A percentile compares a stretch with the other conserved stretches of the same genome.
Evolutionary conservation across 2,113 vertebrate species (phyloP).

Genomic region (Pollimyrus isidori): DNA sequence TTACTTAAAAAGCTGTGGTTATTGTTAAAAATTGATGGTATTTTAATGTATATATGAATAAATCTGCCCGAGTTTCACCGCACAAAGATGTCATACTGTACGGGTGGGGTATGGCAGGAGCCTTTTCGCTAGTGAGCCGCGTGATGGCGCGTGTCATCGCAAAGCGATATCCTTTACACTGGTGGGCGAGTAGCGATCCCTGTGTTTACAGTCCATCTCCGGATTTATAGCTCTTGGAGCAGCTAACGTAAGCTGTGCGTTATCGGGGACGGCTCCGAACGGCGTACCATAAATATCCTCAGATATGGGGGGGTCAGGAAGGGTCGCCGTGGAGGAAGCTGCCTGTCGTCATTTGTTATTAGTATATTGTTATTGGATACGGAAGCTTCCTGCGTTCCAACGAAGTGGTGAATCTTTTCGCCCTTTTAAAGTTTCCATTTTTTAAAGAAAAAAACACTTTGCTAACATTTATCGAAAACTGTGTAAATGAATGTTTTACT

Average conservation of each 20-base stretch:
- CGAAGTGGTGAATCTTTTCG: slow-evolving; percentile 66
- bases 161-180: neutral
- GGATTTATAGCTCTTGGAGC: slow-evolving; percentile 47
- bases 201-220: slow-evolving; percentile 24
- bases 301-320: slow-evolving; percentile 49
- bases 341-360: slow-evolving; percentile 78
- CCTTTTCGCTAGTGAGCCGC: neutral
- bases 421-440: slow-evolving; percentile 52
- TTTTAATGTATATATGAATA: neutral
- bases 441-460: slow-evolving; percentile 52
- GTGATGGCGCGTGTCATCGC: neutral
- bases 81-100: neutral
- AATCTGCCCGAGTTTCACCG: neutral
- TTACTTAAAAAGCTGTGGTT: neutral
- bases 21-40: neutral
- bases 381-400: slow-evolving; percentile 50
- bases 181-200: neutral
- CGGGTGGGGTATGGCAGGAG: neutral
- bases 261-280: slow-evolving; percentile 39
- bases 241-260: slow-evolving; percentile 40
- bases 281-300: slow-evolving; percentile 55
- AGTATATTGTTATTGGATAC: slow-evolving; percentile 60
- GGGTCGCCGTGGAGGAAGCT: slow-evolving; percentile 54
- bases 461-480: neutral
- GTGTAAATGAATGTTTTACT: neutral